Conservation (phyloP, 2,888 invertebrate species). For the Sceliomorpha sp. region DNA sequence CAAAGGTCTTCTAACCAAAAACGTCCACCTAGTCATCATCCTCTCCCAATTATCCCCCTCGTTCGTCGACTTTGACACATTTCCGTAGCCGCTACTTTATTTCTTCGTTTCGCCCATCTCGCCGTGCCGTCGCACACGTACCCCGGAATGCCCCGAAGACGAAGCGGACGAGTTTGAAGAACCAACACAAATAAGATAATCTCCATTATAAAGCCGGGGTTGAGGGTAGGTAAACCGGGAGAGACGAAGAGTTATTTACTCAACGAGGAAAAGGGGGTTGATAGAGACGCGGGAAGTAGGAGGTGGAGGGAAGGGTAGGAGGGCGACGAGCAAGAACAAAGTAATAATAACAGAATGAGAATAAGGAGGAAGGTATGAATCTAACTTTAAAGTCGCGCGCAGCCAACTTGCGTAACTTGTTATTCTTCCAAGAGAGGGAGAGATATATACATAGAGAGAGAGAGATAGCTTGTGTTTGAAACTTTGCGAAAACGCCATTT, state of each 20-base stretch:
- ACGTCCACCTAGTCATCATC: background rate
- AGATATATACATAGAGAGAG: too few species aligned
- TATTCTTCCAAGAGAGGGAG: constrained; percentile 62
- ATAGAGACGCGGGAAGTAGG: too few species aligned
- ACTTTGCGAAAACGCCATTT: constrained; percentile 23
- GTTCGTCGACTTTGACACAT: constrained; percentile 5
- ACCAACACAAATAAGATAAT: constrained; percentile 79
- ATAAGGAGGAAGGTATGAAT: constrained; percentile 66
- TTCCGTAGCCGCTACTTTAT: constrained; percentile 22
- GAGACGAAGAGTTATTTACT: constrained; percentile 78
- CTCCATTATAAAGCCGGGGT: constrained; percentile 78
- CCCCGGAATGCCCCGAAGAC: constrained; percentile 16
- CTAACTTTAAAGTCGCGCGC: constrained; percentile 54
- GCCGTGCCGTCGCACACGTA: constrained; percentile 4
- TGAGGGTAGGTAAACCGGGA: constrained; percentile 74
- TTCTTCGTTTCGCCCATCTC: constrained; percentile 17
- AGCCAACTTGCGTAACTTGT: constrained; percentile 56
- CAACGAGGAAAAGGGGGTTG: constrained; percentile 60
- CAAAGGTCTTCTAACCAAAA: too few species aligned
- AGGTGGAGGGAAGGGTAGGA: too few species aligned
- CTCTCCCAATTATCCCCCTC: background rate
- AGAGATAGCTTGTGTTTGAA: constrained; percentile 49
- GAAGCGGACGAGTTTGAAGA: constrained; percentile 55
- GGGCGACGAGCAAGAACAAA: constrained; percentile 67
- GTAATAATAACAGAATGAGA: constrained; percentile 72